Evolutionary conservation across 1,140 invertebrate species (phyloP), one percentile per base, ranked within the genome.

Genomic region (Manduca sexta): DNA sequence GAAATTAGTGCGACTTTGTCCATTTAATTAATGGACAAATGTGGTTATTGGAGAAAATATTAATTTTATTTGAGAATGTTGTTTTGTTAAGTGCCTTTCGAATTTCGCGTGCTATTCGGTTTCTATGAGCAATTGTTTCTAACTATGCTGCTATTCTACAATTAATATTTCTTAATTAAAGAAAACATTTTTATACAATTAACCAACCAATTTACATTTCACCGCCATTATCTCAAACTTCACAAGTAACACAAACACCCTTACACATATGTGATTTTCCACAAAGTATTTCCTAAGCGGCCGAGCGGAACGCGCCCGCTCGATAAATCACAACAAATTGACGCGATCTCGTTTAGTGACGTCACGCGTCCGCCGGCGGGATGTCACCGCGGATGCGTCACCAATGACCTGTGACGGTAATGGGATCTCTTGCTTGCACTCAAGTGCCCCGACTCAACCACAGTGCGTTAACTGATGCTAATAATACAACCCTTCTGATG

Each of bases 271-370:
- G 8, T 15, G 14, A 26, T 26, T 26, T 5, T 43, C 41, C 12
- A 10, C n/a, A n/a, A 10, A 41, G 39, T 26, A 26, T 26, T 41
- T 26, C 16, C 39, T 8, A 41, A n/a, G 40, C 18, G 40, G 40
- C 12, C 12, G 13, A 21, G 12, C 12, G 26, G 14, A 43, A 43
- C 13, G n/a, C 11, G 41, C 26, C 12, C 30, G 14, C 11, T 35
- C 34, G 34, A 35, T 35, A 35, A 35, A 35, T 41, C 39, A 21
- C 18, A 29, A 29, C 30, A 43, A 31, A 43, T 30, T 43, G 41
- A 43, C 41, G 11, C 41, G 5, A 12, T 6, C n/a, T n/a, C n/a
- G n/a, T n/a, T n/a, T n/a, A n/a, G 8, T 17, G 17, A 14, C 26
- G 26, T 43, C 26, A 29, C 2, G 12, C 2, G 12, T 43, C 41